Evolutionary conservation across 2,888 invertebrate genomes (phyloP), one percentile per base, ranked within the genome.

Genomic region (Oligia latruncula): DNA sequence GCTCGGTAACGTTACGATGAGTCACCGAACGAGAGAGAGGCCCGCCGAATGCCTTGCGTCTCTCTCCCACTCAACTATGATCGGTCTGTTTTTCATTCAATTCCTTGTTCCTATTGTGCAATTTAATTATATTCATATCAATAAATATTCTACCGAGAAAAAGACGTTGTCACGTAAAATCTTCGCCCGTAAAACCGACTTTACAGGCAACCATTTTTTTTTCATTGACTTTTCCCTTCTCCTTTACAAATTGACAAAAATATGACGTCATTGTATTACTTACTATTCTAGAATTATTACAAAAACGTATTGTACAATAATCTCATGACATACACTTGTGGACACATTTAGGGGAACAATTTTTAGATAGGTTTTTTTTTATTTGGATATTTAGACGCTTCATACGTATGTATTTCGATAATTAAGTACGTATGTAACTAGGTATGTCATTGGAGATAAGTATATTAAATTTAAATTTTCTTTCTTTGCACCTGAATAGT

Each of bases 291-390:
- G 85, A 85, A 71, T 83, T 85, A 85, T 85, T 85, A 85, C 74
- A 85, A 85, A 85, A 85, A 85, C 80, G 80, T 73, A 65, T 73
- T 60, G 1, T 70, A 77, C 70, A 85, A 75, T 80, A 77, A 66
- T 75, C 20, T 80, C 40, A 55, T 64, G 62, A 71, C 74, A 55
- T 62, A 49, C 71, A 83, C 80, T 83, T 78, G 40, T 75, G 62
- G 58, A 74, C 75, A 81, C 67, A 85, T 81, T 80, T 76, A 74
- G 60, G 71, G 74, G 46, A 67, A 13, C 20, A 0, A 17, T 15
- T 4, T n/a, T 60, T 40, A 13, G 2, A 23, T 0, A 4, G 4
- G 20, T 20, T 0, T 9, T 17, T 23, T 29, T 58, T 20, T n/a
- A 8, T 43, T 55, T 55, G 15, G 20, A 65, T 55, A 64, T 49